Conservation (phyloP, 1,140 invertebrate genomes). For the Contarinia nasturtii region DNA sequence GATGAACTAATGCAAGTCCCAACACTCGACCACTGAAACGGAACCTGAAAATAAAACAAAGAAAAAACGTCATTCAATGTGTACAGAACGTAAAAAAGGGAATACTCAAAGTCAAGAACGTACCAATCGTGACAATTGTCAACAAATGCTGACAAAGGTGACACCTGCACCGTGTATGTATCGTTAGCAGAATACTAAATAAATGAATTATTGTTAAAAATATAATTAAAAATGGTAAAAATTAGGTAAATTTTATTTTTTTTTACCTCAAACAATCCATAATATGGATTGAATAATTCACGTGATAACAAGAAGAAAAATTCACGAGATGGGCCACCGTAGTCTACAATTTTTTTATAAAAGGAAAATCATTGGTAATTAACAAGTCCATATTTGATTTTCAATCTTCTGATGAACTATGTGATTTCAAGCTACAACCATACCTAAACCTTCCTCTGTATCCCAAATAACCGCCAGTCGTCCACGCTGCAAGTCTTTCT, state of each 20-base stretch:
- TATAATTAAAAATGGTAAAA: too few species aligned
- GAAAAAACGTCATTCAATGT: slow-evolving; percentile 1
- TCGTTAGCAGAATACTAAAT: slow-evolving; percentile 95
- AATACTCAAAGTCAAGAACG: neutral
- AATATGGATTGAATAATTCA: slow-evolving; percentile 95
- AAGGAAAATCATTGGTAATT: too few species aligned
- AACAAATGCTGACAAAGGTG: slow-evolving; percentile 93
- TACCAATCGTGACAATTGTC: slow-evolving; percentile 94
- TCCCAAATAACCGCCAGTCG: slow-evolving; percentile 89
- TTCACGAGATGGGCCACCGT: slow-evolving; percentile 88
- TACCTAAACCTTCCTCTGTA: slow-evolving; percentile 87
- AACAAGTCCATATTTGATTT: too few species aligned
- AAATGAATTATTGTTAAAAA: too few species aligned
- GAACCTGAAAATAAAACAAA: slow-evolving; percentile 42
- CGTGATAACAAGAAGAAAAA: slow-evolving; percentile 93
- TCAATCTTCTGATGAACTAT: too few species aligned
- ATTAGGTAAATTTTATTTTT: too few species aligned
- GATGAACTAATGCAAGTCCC: slow-evolving; percentile 85
- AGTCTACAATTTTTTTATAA: too few species aligned
- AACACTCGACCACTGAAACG: slow-evolving; percentile 86
- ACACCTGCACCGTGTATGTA: slow-evolving; percentile 94
- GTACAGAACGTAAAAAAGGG: neutral
- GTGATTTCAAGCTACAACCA: too few species aligned
- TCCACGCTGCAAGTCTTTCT: slow-evolving; percentile 88
- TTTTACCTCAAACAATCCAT: slow-evolving; percentile 96